Conservation (phyloP, 2,797 vertebrate genomes). For the Oreochromis grahami region DNA sequence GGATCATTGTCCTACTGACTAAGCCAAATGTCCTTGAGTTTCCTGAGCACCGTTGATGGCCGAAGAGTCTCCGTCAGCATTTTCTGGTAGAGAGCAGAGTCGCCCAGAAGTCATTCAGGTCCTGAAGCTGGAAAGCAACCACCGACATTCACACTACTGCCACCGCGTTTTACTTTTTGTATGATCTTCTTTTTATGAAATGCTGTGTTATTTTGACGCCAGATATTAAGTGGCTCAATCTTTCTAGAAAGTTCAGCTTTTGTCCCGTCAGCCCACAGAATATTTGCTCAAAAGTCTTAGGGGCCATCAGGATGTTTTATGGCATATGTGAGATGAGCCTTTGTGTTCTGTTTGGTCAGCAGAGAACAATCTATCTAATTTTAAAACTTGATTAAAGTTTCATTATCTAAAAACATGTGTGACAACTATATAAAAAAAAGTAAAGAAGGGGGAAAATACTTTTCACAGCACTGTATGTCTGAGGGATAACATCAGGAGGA, state of each 20-base stretch:
- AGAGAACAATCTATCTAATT: background rate
- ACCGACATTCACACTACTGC: background rate
- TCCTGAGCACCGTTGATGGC: background rate
- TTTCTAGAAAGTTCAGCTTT: background rate
- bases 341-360: background rate
- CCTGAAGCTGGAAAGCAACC: background rate
- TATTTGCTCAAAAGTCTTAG: background rate
- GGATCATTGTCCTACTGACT: background rate
- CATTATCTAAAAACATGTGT: background rate
- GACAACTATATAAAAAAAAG: background rate
- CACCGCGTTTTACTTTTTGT: background rate
- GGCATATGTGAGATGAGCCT: background rate
- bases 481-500: background rate
- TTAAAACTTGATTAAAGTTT: background rate
- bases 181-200: background rate
- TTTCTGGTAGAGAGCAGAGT: background rate
- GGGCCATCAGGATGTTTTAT: background rate
- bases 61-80: rapidly evolving
- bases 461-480: background rate
- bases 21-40: background rate
- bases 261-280: background rate
- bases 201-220: background rate
- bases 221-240: background rate
- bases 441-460: background rate
- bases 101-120: background rate